Conservation (phyloP, 2,797 vertebrate genomes). For the Artibeus lituratus region DNA sequence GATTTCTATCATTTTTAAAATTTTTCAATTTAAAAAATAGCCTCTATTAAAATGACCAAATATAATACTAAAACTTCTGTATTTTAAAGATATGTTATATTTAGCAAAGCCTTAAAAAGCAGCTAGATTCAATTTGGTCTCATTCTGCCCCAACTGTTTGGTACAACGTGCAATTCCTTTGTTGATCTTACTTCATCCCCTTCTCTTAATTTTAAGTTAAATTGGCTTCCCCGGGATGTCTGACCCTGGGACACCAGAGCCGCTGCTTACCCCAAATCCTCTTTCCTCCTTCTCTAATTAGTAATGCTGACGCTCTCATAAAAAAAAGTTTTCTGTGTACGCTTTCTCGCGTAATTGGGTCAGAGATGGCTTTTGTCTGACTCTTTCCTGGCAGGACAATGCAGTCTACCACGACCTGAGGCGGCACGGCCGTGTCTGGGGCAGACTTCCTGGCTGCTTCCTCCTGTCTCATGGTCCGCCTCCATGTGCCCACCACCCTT, state of each 20-base stretch:
- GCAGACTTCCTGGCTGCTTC: neutral
- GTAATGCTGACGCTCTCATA: slow-evolving; percentile 30
- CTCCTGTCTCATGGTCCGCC: neutral
- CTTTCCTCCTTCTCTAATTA: neutral
- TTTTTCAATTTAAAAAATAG: neutral
- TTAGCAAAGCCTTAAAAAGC: neutral
- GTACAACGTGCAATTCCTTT: neutral
- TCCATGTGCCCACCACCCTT: neutral
- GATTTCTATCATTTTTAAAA: neutral
- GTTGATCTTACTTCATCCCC: neutral
- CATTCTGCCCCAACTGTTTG: neutral
- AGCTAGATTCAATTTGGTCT: neutral
- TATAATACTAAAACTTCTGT: neutral
- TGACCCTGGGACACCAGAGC: neutral
- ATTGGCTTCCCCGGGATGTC: neutral
- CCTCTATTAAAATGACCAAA: neutral
- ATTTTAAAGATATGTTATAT: neutral
- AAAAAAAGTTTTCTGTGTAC: neutral
- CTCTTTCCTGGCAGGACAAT: slow-evolving; percentile 23
- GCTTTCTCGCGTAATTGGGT: slow-evolving; percentile 30
- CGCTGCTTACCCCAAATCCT: neutral
- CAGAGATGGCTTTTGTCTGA: slow-evolving; percentile 9
- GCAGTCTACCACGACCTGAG: neutral
- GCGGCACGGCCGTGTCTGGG: fast-evolving
- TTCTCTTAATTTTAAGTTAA: neutral